Conservation (phyloP, 2,113 vertebrate genomes). For the Periophthalmodon schlosseri region DNA sequence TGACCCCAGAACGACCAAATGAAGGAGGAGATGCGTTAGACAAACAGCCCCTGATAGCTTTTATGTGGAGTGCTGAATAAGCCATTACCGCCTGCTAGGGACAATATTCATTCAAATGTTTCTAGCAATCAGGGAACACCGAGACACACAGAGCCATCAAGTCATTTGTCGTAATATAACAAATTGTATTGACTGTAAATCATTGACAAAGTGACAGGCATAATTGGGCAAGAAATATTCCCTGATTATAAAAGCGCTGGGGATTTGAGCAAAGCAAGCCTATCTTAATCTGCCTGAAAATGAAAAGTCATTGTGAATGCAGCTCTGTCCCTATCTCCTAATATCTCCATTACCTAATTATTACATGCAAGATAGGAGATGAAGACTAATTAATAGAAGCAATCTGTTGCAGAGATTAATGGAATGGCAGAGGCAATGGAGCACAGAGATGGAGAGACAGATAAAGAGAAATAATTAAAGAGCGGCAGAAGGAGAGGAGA, state of each 20-base stretch:
- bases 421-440: slow-evolving; percentile 46
- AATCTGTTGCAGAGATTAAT: slow-evolving; percentile 69
- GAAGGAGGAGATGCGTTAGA: slow-evolving; percentile 15
- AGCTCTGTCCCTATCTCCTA: slow-evolving; percentile 59
- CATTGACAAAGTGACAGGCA: slow-evolving; percentile 40
- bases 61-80: neutral
- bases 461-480: slow-evolving; percentile 52
- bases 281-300: slow-evolving; percentile 57
- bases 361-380: slow-evolving; percentile 65
- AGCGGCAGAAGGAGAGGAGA: slow-evolving; percentile 8
- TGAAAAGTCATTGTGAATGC: slow-evolving; percentile 61
- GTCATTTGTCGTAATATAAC: slow-evolving; percentile 7
- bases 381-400: slow-evolving; percentile 68
- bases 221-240: slow-evolving; percentile 18
- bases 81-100: slow-evolving; percentile 9
- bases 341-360: slow-evolving; percentile 70
- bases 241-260: slow-evolving; percentile 4
- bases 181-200: slow-evolving; percentile 25
- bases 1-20: slow-evolving; percentile 16
- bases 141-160: slow-evolving; percentile 31
- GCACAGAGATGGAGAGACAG: slow-evolving; percentile 50
- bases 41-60: slow-evolving; percentile 13
- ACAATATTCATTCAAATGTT: slow-evolving; percentile 27
- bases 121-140: slow-evolving; percentile 19
- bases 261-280: slow-evolving; percentile 28